phyloP scores from a whole-genome alignment of 1,140 invertebrate genomes.

The Aphaenogaster ashmeadi region DNA sequence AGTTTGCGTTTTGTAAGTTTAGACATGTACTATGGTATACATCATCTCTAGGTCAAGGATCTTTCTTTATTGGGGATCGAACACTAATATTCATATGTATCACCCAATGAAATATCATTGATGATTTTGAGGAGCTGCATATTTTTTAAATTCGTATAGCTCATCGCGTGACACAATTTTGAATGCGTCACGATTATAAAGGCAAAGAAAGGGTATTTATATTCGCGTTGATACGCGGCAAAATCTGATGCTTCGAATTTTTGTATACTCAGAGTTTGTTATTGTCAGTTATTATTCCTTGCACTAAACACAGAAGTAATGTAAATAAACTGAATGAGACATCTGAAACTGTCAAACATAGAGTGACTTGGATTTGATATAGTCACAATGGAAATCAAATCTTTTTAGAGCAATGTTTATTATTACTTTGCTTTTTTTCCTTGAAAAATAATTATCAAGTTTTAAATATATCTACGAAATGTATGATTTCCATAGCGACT shows the following conservation, averaged over 20 bases:
- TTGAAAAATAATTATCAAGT: neutral
- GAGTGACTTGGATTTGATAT: slow-evolving; percentile 40
- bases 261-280: slow-evolving; percentile 80
- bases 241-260: slow-evolving; percentile 76
- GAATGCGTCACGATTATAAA: neutral
- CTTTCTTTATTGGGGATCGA: slow-evolving; percentile 24
- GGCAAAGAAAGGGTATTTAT: slow-evolving; percentile 36
- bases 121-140: slow-evolving; percentile 16
- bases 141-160: neutral
- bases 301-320: slow-evolving; percentile 81
- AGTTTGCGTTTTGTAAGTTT: slow-evolving; percentile 62
- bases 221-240: slow-evolving; percentile 1
- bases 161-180: neutral
- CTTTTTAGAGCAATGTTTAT: neutral
- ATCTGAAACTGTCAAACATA: slow-evolving; percentile 45
- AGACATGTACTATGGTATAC: slow-evolving; percentile 49
- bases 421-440: neutral
- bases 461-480: neutral
- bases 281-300: slow-evolving; percentile 81
- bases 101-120: slow-evolving; percentile 9
- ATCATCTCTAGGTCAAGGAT: slow-evolving; percentile 57
- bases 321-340: slow-evolving; percentile 80
- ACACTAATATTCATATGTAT: slow-evolving; percentile 40
- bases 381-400: slow-evolving; percentile 56
- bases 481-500: slow-evolving; percentile 59